Evolutionary conservation across 2,797 vertebrate genomes (phyloP).

Genomic region (Phalloptychus januarius): DNA sequence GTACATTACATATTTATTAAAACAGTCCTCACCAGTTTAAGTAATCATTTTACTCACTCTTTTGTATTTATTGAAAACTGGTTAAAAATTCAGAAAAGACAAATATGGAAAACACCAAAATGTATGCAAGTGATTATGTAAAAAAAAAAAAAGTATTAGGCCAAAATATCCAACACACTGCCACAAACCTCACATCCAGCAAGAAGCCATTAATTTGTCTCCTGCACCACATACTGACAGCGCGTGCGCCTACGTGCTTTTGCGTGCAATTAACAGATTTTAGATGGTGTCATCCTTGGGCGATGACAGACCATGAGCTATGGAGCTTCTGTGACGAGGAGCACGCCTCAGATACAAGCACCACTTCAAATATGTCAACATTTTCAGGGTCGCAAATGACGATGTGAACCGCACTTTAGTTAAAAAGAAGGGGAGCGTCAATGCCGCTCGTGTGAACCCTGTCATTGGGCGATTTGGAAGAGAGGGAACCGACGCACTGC

Average conservation of each 20-base stretch:
- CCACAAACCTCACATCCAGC: slow-evolving; percentile 15
- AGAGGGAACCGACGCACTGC: not conserved
- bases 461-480: slow-evolving; percentile 10
- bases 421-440: slow-evolving; percentile 27
- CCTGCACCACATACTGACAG: slow-evolving; percentile 46
- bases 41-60: slow-evolving; percentile 7
- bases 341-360: slow-evolving; percentile 17
- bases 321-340: slow-evolving; percentile 33
- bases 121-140: not conserved
- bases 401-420: slow-evolving; percentile 34
- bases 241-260: slow-evolving; percentile 33
- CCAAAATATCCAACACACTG: not conserved
- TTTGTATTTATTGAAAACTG: not conserved
- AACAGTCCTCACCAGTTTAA: slow-evolving; percentile 25
- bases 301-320: slow-evolving; percentile 67
- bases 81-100: slow-evolving; percentile 12
- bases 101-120: slow-evolving; percentile 5
- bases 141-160: not conserved
- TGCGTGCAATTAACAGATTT: slow-evolving; percentile 58
- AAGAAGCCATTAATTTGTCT: slow-evolving; percentile 29
- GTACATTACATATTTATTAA: slow-evolving; percentile 61
- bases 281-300: slow-evolving; percentile 49
- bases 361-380: slow-evolving; percentile 11
- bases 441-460: slow-evolving; percentile 6
- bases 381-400: slow-evolving; percentile 20